Evolutionary conservation across 1,140 invertebrate genomes (phyloP).

Genomic region (Stenopsyche tienmushanensis): DNA sequence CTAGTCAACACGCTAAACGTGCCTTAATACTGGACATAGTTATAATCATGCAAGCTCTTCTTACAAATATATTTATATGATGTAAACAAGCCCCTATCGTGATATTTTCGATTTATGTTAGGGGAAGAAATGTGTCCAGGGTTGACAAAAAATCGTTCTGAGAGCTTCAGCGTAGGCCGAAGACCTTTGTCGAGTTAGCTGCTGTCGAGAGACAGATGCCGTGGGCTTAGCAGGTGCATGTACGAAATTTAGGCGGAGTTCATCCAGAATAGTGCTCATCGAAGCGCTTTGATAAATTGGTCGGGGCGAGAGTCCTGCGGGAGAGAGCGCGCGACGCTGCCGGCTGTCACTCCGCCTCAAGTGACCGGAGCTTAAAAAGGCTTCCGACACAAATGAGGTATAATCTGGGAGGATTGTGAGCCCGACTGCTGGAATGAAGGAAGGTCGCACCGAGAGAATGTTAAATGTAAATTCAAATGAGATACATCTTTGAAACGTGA

Average conservation of each 20-base stretch:
- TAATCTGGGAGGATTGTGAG: slow-evolving; percentile 37
- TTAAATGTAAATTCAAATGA: slow-evolving; percentile 41
- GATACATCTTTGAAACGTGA: slow-evolving; percentile 40
- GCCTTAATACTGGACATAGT: too few species aligned
- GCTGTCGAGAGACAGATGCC: too few species aligned
- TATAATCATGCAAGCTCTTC: too few species aligned
- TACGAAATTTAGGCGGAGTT: too few species aligned
- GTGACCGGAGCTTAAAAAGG: slow-evolving; percentile 40
- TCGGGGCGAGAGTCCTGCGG: neutral
- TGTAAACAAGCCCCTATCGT: too few species aligned
- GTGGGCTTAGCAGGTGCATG: neutral
- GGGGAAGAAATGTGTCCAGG: too few species aligned
- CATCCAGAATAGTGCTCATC: slow-evolving; percentile 17
- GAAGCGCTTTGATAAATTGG: slow-evolving; percentile 36
- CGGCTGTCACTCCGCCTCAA: slow-evolving; percentile 17
- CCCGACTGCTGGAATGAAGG: slow-evolving; percentile 21
- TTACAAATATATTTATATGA: too few species aligned
- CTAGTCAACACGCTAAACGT: too few species aligned
- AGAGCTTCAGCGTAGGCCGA: neutral
- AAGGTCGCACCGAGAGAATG: slow-evolving; percentile 21
- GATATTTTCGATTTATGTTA: too few species aligned
- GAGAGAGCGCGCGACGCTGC: too few species aligned
- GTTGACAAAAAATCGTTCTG: neutral
- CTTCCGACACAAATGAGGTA: slow-evolving; percentile 40
- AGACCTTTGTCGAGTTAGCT: too few species aligned